Evolutionary conservation across 2,797 vertebrate genomes (phyloP).

Genomic region (Lindbergichthys nudifrons): DNA sequence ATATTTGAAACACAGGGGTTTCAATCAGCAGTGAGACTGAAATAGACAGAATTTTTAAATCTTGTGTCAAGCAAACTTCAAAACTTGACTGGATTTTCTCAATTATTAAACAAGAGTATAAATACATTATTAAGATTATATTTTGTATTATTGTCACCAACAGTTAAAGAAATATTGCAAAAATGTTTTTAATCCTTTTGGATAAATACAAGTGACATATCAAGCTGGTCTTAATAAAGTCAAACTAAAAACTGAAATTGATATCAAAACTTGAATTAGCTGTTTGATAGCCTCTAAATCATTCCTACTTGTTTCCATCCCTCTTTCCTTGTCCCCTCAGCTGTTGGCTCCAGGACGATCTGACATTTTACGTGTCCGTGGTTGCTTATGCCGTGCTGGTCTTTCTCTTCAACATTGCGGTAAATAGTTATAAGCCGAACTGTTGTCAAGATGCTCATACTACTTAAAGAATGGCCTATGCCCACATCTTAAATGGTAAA

Average conservation of each 20-base stretch:
- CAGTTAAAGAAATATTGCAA: neutral
- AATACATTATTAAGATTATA: neutral
- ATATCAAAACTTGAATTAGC: neutral
- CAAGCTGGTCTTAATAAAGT: no score
- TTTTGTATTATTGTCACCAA: neutral
- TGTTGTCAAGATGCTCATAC: neutral
- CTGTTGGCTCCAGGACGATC: slow-evolving; percentile 90
- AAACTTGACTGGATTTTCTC: neutral
- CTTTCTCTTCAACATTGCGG: slow-evolving; percentile 86
- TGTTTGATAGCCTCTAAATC: neutral
- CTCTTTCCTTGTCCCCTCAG: slow-evolving; percentile 70
- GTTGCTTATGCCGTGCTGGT: slow-evolving; percentile 87
- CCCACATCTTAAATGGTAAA: neutral
- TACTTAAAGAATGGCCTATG: neutral
- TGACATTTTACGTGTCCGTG: slow-evolving; percentile 88
- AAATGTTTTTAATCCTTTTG: neutral
- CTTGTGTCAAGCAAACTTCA: neutral
- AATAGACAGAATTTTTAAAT: neutral
- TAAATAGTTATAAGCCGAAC: slow-evolving; percentile 40
- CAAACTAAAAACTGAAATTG: neutral
- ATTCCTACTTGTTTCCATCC: neutral
- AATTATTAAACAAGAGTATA: neutral
- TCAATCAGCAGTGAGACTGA: neutral
- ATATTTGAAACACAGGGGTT: neutral
- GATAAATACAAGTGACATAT: no score